Evolutionary conservation across 2,797 vertebrate genomes (phyloP), one percentile per base, ranked within the genome.

Genomic region (Parauchenoglanis punctatus): DNA sequence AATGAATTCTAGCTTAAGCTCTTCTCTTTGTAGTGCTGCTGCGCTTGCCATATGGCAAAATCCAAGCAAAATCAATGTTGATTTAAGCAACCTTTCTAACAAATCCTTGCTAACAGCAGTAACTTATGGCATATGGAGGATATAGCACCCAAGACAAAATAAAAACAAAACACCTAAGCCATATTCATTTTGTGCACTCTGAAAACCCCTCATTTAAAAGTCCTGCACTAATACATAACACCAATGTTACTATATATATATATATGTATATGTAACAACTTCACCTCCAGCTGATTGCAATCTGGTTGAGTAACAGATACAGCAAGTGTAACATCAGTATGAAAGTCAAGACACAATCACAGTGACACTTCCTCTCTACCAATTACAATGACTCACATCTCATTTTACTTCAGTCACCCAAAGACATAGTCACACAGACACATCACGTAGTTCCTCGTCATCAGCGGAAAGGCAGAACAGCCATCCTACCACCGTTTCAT

Each of bases 341-440:
- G 40, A 44, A 75, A 58, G 54, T 63, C 80, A 82, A 3, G 40
- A 28, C 59, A 35, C 61, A 35, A 23, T 76, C 40, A 40, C 46
- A 76, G 68, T 83, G 81, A 44, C 63, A 31, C 49, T 86, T 80
- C 72, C 63, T 40, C 7, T 83, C 65, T 68, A 44, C 77, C 25
- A 17, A 40, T 81, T 59, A 63, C 6, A 6, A 81, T 28, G 59
- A 86, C 59, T 87, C 72, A 80, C 49, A 20, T 77, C 31, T 35
- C 23, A 46, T 84, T 59, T 81, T 25, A 8, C 59, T 18, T n/a
- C 11, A 46, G 31, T 58, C 73, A 83, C 31, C 56, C 67, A 3
- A 31, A 63, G 25, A 72, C 31, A 82, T 84, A n/a, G 23, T 20
- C 44, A 40, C 76, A 40, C 52, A 78, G 40, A n/a, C 52, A 61